A percentile compares a stretch with the other conserved stretches of the same genome.
phyloP scores from a whole-genome alignment of 2,888 invertebrate genomes.

The Drosophila gaucha region DNA sequence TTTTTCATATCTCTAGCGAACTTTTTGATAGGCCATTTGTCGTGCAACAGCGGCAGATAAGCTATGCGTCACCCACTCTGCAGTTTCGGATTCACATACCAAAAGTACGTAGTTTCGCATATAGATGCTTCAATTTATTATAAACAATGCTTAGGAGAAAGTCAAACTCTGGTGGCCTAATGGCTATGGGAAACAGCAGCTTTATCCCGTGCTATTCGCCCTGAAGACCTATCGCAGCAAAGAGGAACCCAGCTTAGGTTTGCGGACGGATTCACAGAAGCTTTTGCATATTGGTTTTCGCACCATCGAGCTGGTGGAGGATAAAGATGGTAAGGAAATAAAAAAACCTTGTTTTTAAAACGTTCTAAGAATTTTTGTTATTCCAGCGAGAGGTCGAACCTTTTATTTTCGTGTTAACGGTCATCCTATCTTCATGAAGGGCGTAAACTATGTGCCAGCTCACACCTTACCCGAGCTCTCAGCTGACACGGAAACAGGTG shows the following conservation, averaged over 20 bases:
- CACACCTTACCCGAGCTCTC: conserved; percentile 92
- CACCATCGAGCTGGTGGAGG: conserved; percentile 92
- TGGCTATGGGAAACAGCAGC: conserved; percentile 91
- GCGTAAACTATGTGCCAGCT: conserved; percentile 96
- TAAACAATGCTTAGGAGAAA: conserved; percentile 78
- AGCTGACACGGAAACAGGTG: conserved; percentile 81
- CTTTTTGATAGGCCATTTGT: conserved; percentile 68
- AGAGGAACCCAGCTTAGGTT: conserved; percentile 52
- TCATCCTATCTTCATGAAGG: conserved; percentile 95
- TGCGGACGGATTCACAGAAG: conserved; percentile 84
- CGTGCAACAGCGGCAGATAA: conserved; percentile 46
- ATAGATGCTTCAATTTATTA: neutral
- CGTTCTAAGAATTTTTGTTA: conserved; percentile 14
- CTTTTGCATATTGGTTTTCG: conserved; percentile 92
- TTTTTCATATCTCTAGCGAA: conserved; percentile 64
- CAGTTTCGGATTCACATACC: conserved; percentile 73
- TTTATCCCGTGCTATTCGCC: conserved; percentile 89
- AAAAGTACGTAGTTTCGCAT: conserved; percentile 42
- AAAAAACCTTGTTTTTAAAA: neutral
- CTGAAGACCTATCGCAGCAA: conserved; percentile 81
- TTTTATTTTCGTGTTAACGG: conserved; percentile 96
- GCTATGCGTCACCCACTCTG: conserved; percentile 55
- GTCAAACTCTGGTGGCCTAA: conserved; percentile 97
- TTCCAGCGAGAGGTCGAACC: conserved; percentile 87
- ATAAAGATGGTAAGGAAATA: conserved; percentile 83